phyloP scores from a whole-genome alignment of 1,140 invertebrate genomes.

The Drosophila pandora region DNA sequence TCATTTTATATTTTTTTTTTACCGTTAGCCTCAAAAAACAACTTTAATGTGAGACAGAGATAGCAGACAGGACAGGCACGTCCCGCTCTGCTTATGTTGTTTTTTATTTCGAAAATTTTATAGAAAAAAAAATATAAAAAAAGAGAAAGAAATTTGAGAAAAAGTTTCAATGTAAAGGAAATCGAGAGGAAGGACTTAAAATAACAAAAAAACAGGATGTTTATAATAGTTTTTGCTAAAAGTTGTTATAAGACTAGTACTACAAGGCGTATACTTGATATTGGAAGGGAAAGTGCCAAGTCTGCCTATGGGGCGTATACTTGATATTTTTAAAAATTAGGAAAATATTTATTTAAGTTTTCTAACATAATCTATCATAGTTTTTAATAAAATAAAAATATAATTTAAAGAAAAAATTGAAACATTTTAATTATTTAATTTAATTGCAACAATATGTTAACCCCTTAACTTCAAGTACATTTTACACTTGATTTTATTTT shows the following conservation, averaged over 20 bases:
- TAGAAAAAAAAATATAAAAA: neutral
- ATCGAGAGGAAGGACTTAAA: slow-evolving; percentile 2
- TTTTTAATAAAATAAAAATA: neutral
- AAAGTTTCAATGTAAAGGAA: slow-evolving; percentile 5
- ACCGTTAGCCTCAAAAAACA: neutral
- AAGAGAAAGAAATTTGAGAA: neutral
- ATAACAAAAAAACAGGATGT: neutral
- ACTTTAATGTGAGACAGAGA: slow-evolving; percentile 13
- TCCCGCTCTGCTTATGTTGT: neutral
- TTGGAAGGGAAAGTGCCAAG: no score
- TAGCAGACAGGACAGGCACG: neutral
- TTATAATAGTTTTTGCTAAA: neutral
- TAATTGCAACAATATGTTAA: neutral
- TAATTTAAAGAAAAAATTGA: neutral
- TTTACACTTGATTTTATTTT: no score
- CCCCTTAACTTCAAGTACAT: neutral
- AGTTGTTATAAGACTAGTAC: no score
- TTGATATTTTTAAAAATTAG: no score
- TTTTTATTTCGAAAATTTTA: neutral
- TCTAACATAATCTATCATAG: no score
- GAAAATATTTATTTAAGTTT: no score
- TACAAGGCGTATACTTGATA: no score
- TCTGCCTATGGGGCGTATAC: no score
- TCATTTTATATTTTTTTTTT: no score
- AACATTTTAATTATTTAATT: no score